A percentile compares a stretch with the other conserved stretches of the same genome.
Conservation (phyloP, 1,140 invertebrate genomes). For the Plutomurus gul region DNA sequence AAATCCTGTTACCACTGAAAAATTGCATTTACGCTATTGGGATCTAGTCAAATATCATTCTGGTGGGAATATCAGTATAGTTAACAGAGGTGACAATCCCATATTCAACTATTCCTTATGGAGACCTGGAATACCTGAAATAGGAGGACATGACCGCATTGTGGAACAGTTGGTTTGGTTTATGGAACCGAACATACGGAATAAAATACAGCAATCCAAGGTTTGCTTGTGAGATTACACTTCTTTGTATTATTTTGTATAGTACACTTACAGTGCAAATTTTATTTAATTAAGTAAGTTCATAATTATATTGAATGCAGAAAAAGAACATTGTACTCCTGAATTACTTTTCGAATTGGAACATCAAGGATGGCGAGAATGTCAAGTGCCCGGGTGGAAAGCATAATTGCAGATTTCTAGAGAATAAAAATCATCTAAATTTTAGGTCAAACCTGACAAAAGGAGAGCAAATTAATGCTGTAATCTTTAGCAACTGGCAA, state of each 20-base stretch:
- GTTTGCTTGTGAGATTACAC: background rate
- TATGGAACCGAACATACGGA: background rate
- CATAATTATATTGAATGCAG: background rate
- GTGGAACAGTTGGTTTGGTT: conserved; percentile 4
- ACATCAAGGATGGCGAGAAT: background rate
- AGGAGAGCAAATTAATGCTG: background rate
- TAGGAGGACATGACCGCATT: background rate
- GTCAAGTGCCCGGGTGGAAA: background rate
- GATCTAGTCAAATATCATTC: background rate
- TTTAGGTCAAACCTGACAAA: background rate
- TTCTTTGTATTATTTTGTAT: background rate
- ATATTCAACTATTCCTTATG: background rate
- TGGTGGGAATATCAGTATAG: background rate
- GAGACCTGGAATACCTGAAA: background rate
- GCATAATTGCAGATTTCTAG: background rate
- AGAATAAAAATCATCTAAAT: background rate
- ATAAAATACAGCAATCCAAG: background rate
- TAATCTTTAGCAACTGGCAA: background rate
- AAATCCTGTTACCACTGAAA: background rate
- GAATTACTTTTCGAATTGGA: background rate
- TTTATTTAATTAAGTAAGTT: background rate
- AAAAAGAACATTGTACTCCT: background rate
- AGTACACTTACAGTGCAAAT: background rate
- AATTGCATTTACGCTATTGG: background rate
- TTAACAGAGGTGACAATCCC: background rate